Base-by-base conservation (phyloP, 2,888 invertebrate species). In the Epirrita christyi region DNA sequence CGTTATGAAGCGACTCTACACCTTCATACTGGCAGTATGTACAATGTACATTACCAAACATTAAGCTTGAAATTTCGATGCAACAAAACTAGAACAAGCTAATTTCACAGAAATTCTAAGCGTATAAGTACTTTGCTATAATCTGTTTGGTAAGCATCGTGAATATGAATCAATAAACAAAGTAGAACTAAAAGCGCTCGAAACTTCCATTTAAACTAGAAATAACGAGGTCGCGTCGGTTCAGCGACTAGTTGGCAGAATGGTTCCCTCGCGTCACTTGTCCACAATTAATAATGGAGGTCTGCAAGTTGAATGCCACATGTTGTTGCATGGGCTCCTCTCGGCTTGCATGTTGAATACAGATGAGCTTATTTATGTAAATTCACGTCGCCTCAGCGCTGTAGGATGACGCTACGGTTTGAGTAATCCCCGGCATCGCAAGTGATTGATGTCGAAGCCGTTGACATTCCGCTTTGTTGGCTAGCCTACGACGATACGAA, bases 351-450 rank as follows among this genome's bases (percentile, higher is more conserved):
- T 81, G 83, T 80, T 83, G 88, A 88, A 88, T 88, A 88, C 86
- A 88, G 85, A 88, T 88, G 88, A 87, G 88, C 83, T 87, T 88
- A 87, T 87, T 88, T 88, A 88, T 88, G 88, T 86, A 87, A 87
- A 88, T 88, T 82, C 75, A 72, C 77, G 78, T 80, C 78, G 83
- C 83, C 78, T 78, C 76, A 73, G 69, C 73, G 77, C 72, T 73
- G 67, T 66, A 76, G 81, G 76, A 80, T 85, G 86, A 85, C 82
- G 83, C 83, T 73, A 76, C 76, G 70, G 81, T 76, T 78, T 76
- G 74, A 77, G 81, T 85, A 87, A 87, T 86, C 84, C 85, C 80
- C 67, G 72, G 75, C 81, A 80, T 81, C 83, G 81, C 81, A 84
- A 83, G 86, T 86, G 87, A 87, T 88, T 88, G 86, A 88, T 88